phyloP scores from a whole-genome alignment of 2,888 invertebrate species.

The Trissolcus brochymenae region DNA sequence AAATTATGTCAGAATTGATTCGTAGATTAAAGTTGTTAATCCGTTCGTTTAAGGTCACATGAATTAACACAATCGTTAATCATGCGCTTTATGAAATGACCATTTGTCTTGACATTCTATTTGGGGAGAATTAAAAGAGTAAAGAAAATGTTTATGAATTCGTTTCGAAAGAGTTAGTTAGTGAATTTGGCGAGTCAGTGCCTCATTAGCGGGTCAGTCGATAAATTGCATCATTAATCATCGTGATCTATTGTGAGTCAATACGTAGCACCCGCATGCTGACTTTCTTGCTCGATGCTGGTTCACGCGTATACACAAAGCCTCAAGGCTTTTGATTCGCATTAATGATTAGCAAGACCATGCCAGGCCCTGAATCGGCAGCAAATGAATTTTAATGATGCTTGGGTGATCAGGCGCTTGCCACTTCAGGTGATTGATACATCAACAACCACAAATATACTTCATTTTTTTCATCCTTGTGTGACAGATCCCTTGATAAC shows the following conservation, averaged over 20 bases:
- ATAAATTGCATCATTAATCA: conserved; percentile 74
- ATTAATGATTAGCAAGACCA: conserved; percentile 63
- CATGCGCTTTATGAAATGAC: conserved; percentile 40
- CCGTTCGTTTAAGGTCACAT: conserved; percentile 36
- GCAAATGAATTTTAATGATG: conserved; percentile 73
- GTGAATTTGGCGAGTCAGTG: conserved; percentile 74
- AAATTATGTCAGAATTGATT: conserved; percentile 11
- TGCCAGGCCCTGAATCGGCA: conserved; percentile 66
- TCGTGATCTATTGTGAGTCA: conserved; percentile 63
- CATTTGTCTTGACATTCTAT: conserved; percentile 44
- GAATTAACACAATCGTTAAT: conserved; percentile 41
- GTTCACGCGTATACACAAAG: conserved; percentile 51
- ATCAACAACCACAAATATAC: conserved; percentile 59
- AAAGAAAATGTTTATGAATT: conserved; percentile 51
- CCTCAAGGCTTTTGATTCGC: conserved; percentile 62
- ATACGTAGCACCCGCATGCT: conserved; percentile 60
- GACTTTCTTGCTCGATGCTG: conserved; percentile 52
- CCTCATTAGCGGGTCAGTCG: conserved; percentile 71
- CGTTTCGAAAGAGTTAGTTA: conserved; percentile 70
- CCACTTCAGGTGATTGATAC: conserved; percentile 67
- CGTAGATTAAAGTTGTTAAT: conserved; percentile 12
- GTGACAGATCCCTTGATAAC: conserved; percentile 40
- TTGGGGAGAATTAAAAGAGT: conserved; percentile 33
- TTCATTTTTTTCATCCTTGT: conserved; percentile 20
- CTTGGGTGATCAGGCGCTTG: conserved; percentile 63